Evolutionary conservation across 2,888 invertebrate species (phyloP), one percentile per base, ranked within the genome.

Genomic region (Caenorhabditis uteleia): DNA sequence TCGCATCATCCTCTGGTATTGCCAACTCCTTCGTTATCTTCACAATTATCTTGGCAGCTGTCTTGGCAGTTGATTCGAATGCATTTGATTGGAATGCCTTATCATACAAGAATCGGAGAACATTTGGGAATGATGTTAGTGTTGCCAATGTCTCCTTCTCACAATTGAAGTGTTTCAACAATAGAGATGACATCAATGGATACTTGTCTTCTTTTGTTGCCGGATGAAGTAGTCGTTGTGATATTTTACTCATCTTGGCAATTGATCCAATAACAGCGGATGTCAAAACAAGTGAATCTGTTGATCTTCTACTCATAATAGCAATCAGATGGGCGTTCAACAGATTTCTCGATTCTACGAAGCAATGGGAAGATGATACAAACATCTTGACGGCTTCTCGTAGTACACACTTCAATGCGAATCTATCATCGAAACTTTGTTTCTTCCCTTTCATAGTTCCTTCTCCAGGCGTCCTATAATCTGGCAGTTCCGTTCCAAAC

Each of bases 341-440:
- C 12, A 74, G 43, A 25, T 25, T 54, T 26, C 51, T 21, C 12
- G 93, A 94, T 0, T 95, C 95, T 85, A 93, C 95, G 86, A 97
- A 95, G 0, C 93, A 93, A 84, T 95, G 93, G 82, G 93, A 95
- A 82, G 95, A 93, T 3, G 91, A 88, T 1, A 92, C 90, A 82
- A 93, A 92, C 1, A 94, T 93, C 51, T 89, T 89, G 75, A 94
- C 92, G 56, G 93, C 92, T 84, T 95, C 94, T 49, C 94, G 33
- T 1, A 68, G 42, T 38, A 47, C 49, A 39, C 59, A 50, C 33
- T 47, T 44, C 29, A 62, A 21, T 6, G 56, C 33, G 36, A 60
- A 60, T 12, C 46, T 26, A 18, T 58, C 54, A 20, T 50, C 56
- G 2, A 54, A 43, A n/a, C 42, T 39, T 26, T 47, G 42, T 21